Conservation (phyloP, 1,140 invertebrate species). For the Lordiphosa collinella region DNA sequence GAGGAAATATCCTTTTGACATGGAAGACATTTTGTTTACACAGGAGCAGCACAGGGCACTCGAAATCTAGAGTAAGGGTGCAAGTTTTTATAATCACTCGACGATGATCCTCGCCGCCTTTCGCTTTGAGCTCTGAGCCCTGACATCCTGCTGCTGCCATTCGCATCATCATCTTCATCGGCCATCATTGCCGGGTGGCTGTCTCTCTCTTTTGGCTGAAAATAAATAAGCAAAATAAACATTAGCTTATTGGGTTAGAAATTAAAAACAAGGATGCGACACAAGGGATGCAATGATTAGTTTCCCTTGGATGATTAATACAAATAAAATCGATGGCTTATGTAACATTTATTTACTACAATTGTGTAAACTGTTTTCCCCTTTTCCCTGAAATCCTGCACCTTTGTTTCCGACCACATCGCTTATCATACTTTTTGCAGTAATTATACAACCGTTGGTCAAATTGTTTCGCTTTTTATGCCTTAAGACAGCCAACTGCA, state of each 20-base stretch:
- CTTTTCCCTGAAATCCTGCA: too few species aligned
- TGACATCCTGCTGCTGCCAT: constrained; percentile 28
- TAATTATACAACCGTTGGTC: too few species aligned
- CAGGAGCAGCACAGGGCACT: constrained; percentile 13
- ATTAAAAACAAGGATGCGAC: too few species aligned
- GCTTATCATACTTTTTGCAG: too few species aligned
- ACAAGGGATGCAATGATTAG: constrained; percentile 33
- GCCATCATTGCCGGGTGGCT: constrained; percentile 7
- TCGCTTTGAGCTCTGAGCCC: not conserved
- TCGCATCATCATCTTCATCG: constrained; percentile 8
- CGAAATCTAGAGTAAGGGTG: constrained; percentile 37
- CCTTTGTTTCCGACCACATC: too few species aligned
- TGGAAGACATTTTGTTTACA: constrained; percentile 57
- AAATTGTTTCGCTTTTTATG: too few species aligned
- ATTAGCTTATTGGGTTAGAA: constrained; percentile 53
- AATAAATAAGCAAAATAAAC: constrained; percentile 27
- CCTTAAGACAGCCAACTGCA: too few species aligned
- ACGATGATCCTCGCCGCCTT: constrained; percentile 41
- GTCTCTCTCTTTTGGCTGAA: not conserved
- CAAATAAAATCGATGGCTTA: too few species aligned
- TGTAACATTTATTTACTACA: too few species aligned
- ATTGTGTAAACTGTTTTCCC: too few species aligned
- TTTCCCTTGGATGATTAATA: constrained; percentile 12
- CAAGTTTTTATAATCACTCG: constrained; percentile 43
- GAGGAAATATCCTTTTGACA: constrained; percentile 42